Evolutionary conservation across 2,797 vertebrate genomes (phyloP).

Genomic region (Pteronotus mesoamericanus): DNA sequence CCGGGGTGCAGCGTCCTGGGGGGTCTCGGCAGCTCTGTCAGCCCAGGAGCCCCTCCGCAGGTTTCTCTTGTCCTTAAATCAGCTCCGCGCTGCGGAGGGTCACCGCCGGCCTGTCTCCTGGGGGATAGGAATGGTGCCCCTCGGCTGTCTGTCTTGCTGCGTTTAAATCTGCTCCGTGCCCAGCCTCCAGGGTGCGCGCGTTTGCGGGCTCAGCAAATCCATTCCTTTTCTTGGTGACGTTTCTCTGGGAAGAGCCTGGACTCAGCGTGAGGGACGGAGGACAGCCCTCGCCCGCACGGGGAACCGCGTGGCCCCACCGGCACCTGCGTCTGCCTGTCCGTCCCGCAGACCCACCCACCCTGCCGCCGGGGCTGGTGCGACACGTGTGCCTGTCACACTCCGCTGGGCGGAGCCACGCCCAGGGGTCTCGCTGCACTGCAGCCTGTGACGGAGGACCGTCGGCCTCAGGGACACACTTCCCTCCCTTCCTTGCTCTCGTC

Average conservation of each 20-base stretch:
- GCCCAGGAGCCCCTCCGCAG: background rate
- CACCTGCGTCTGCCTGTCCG: background rate
- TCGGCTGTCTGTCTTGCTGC: slow-evolving; percentile 25
- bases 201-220: slow-evolving; percentile 28
- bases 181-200: slow-evolving; percentile 10
- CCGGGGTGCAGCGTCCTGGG: background rate
- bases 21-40: background rate
- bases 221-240: slow-evolving; percentile 58
- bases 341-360: background rate
- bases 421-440: background rate
- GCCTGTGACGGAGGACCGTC: background rate
- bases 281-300: background rate
- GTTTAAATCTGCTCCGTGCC: slow-evolving; percentile 39
- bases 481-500: background rate
- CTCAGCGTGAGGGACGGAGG: background rate
- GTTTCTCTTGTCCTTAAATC: slow-evolving; percentile 27
- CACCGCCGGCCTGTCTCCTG: slow-evolving; percentile 22
- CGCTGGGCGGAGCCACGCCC: background rate
- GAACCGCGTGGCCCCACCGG: background rate
- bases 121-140: background rate
- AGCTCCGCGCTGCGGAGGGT: background rate
- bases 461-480: background rate
- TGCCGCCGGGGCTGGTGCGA: background rate
- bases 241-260: slow-evolving; percentile 51
- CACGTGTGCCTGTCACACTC: background rate